Evolutionary conservation across 2,888 invertebrate species (phyloP), one percentile per base, ranked within the genome.

Genomic region (Leucoma salicis): DNA sequence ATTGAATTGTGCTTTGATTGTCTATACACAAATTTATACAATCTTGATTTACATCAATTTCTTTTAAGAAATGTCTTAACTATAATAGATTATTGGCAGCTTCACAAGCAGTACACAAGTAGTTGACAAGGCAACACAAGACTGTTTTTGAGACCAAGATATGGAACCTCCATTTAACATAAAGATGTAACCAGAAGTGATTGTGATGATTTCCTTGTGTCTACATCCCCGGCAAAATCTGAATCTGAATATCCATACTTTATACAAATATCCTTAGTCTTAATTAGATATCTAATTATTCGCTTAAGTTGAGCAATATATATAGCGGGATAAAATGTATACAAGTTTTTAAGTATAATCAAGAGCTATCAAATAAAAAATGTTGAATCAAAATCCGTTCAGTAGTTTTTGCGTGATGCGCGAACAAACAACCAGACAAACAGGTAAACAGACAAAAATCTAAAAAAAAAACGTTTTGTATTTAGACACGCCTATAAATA

Each of bases 211-310:
- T 29, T 39, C 0, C 47, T 0, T 0, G 42, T 37, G 7, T 37
- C 36, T 1, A 35, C 0, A 28, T 42, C 42, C 16, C 16, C n/a
- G 5, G 39, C 42, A 36, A 33, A 42, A 34, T 47, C 47, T n/a
- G 63, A 48, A 40, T 68, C 63, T 4, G 56, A 60, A 43, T 62
- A 64, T 35, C 45, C 14, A 57, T 57, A 61, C 0, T 6, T 28
- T 12, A 64, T 63, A 55, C 42, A 57, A 5, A 58, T 34, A 49
- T 57, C 14, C 50, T 57, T 61, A 12, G 42, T 54, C 5, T 51
- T 27, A 1, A 53, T 56, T 11, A 62, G 28, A 31, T 63, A 62
- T 38, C 50, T 53, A 6, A 63, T 49, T 14, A 64, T 25, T 2
- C 56, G 35, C 42, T 66, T 66, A 4, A 53, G 27, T 10, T 43